Conservation (phyloP, 2,113 vertebrate species). For the Tragelaphus imberbis region DNA sequence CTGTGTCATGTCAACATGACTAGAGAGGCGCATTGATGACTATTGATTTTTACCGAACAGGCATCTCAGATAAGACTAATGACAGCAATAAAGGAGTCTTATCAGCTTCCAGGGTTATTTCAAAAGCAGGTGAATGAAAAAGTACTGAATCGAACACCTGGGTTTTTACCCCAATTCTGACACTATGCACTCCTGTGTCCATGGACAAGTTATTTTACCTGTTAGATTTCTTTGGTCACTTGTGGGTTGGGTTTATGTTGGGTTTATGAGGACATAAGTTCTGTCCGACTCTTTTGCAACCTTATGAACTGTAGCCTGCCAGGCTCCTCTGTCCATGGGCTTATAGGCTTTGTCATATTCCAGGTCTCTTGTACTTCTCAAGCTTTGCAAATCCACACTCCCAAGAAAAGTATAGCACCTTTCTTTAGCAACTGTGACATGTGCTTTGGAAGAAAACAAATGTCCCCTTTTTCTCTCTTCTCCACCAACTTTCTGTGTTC, state of each 20-base stretch:
- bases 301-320: background rate
- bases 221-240: background rate
- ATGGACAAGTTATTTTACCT: background rate
- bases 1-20: background rate
- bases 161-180: background rate
- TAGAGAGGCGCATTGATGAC: background rate
- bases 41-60: background rate
- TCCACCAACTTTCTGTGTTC: background rate
- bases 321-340: background rate
- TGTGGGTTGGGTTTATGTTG: background rate
- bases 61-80: background rate
- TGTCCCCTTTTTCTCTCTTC: background rate
- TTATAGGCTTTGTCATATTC: background rate
- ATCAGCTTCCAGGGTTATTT: slow-evolving; percentile 41
- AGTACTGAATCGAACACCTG: background rate
- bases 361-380: background rate
- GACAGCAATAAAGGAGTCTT: slow-evolving; percentile 24
- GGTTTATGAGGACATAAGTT: background rate
- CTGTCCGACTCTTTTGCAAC: background rate
- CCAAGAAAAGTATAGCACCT: background rate
- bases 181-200: background rate
- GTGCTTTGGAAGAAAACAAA: background rate
- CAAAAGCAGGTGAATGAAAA: slow-evolving; percentile 2
- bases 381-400: background rate
- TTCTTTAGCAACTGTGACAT: background rate